phyloP scores from a whole-genome alignment of 2,888 invertebrate species.

The Allolobophora icterica region DNA sequence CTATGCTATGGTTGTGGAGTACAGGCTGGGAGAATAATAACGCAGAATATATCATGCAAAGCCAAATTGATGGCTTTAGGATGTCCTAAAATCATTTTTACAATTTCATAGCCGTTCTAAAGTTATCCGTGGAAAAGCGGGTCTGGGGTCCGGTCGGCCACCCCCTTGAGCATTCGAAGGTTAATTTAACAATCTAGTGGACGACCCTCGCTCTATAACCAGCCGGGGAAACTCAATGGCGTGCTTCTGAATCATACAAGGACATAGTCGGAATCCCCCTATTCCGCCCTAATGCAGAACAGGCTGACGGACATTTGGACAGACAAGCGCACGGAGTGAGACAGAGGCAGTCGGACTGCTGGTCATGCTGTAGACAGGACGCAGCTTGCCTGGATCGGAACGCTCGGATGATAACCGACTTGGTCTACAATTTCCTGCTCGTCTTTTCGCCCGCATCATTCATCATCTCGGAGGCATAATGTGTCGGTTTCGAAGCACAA shows the following conservation, averaged over 20 bases:
- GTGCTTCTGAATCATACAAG: not conserved
- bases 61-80: too few species aligned
- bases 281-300: not conserved
- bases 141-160: too few species aligned
- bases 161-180: too few species aligned
- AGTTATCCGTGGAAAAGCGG: too few species aligned
- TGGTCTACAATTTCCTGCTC: not conserved
- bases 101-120: too few species aligned
- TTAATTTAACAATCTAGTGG: not conserved
- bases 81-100: too few species aligned
- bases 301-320: not conserved
- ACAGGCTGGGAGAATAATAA: too few species aligned
- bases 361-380: not conserved
- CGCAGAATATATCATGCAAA: too few species aligned
- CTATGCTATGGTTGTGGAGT: too few species aligned
- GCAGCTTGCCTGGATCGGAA: not conserved
- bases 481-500: not conserved
- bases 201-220: slow-evolving; percentile 5
- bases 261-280: not conserved
- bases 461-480: slow-evolving; percentile 10
- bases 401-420: not conserved
- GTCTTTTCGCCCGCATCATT: not conserved
- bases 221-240: not conserved
- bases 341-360: not conserved
- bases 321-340: not conserved